Evolutionary conservation across 2,113 vertebrate genomes (phyloP).

Genomic region (Nanorana parkeri): DNA sequence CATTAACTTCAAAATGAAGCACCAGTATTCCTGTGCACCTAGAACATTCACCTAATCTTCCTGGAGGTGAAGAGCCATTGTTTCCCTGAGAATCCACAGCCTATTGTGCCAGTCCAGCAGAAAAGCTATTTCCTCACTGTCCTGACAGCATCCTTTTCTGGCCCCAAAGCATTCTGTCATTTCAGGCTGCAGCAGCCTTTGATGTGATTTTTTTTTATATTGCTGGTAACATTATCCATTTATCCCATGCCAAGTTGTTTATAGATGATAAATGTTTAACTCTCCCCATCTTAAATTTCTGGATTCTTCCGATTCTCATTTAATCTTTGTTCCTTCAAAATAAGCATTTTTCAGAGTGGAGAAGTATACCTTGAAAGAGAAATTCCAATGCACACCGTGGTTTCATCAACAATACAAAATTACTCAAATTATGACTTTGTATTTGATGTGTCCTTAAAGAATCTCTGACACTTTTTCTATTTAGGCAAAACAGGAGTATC

Average conservation of each 20-base stretch:
- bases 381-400: too few species aligned
- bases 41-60: conserved; percentile 73
- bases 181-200: conserved; percentile 71
- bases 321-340: conserved; percentile 23
- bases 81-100: conserved; percentile 64
- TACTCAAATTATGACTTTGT: too few species aligned
- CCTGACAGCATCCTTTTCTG: conserved; percentile 75
- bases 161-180: conserved; percentile 74
- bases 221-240: conserved; percentile 41
- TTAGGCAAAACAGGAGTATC: too few species aligned
- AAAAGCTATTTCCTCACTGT: conserved; percentile 75
- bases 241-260: conserved; percentile 46
- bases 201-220: conserved; percentile 70
- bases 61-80: conserved; percentile 73
- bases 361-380: too few species aligned
- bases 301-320: conserved; percentile 26
- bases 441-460: too few species aligned
- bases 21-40: conserved; percentile 71
- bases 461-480: too few species aligned
- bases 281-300: neutral
- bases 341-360: too few species aligned
- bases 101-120: conserved; percentile 73
- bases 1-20: conserved; percentile 79
- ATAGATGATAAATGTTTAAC: conserved; percentile 14
- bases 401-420: too few species aligned